phyloP scores from a whole-genome alignment of 2,113 vertebrate genomes.

The Eonycteris spelaea region DNA sequence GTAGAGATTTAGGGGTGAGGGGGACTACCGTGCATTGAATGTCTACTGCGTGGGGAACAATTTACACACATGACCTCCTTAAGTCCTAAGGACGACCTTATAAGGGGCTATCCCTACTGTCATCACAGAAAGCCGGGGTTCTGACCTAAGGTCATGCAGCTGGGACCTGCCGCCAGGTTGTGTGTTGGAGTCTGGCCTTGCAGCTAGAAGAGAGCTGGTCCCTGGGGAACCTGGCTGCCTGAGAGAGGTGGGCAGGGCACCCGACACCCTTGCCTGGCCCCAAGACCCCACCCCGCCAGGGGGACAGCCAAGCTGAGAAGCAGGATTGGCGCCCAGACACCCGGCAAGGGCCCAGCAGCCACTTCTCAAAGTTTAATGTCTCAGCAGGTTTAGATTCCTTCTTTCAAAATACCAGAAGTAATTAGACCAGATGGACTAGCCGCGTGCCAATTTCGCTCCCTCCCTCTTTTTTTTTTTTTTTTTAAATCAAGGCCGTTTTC shows the following conservation, averaged over 20 bases:
- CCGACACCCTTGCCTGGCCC: background rate
- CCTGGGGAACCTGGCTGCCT: background rate
- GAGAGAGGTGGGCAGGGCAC: background rate
- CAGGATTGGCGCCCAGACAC: background rate
- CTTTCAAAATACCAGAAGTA: constrained; percentile 77
- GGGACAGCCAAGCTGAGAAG: background rate
- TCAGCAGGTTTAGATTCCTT: constrained; percentile 72
- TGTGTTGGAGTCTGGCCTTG: background rate
- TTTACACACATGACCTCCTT: background rate
- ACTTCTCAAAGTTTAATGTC: constrained; percentile 68
- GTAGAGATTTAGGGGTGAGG: background rate
- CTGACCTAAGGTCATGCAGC: background rate
- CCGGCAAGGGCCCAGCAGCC: constrained; percentile 24
- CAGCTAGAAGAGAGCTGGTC: background rate
- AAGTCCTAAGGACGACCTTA: background rate
- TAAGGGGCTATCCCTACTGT: too few relatives aligned
- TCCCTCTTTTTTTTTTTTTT: constrained; percentile 38
- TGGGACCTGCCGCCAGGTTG: fast-evolving
- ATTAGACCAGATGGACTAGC: constrained; percentile 80
- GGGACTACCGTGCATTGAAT: fast-evolving
- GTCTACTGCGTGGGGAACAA: background rate
- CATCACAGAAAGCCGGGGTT: background rate
- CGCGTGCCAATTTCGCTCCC: constrained; percentile 66
- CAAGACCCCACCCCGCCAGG: fast-evolving
- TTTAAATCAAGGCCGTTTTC: constrained; percentile 73